Evolutionary conservation across 2,888 invertebrate species (phyloP), one percentile per base, ranked within the genome.

Genomic region (Phania funesta): DNA sequence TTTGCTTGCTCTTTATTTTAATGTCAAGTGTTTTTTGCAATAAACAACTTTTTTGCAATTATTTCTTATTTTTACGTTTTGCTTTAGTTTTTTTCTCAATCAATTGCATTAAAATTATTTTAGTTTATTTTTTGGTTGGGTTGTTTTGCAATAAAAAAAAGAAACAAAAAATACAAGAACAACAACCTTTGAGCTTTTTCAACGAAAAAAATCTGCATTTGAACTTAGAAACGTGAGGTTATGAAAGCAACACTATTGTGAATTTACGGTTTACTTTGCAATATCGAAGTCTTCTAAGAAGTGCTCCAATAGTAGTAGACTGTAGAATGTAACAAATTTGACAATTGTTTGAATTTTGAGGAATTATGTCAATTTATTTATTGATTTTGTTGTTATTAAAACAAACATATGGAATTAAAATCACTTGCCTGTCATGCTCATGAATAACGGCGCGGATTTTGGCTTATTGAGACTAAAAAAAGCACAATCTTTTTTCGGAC

Each of bases 21-120:
- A 78, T 82, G 82, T 82, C 82, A 82, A 82, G 82, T 82, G 65
- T 75, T 48, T 8, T 24, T 24, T 56, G 16, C 16, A 20, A 44
- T 70, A 13, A 74, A 13, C 32, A 44, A 52, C 22, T 24, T 48
- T 52, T 60, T 60, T 29, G 58, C 50, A 60, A 46, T 60, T 64
- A 2, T 64, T 60, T 35, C 22, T 16, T 13, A 11, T 6, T 50
- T 35, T 58, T 24, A 18, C 5, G 16, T 38, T 22, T 52, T 52
- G 5, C 9, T 13, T 20, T 52, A 56, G 26, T 4, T 64, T 50
- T 50, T 29, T 22, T 8, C 13, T 20, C 48, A 35, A 54, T 1
- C 8, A 44, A 18, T 44, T 29, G 3, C 41, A 41, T 20, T 38
- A 13, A 38, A 56, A 35, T 73, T 48, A 26, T 60, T 32, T 32